Base-by-base conservation (phyloP, 2,797 vertebrate genomes). In the Alfaro cultratus region DNA sequence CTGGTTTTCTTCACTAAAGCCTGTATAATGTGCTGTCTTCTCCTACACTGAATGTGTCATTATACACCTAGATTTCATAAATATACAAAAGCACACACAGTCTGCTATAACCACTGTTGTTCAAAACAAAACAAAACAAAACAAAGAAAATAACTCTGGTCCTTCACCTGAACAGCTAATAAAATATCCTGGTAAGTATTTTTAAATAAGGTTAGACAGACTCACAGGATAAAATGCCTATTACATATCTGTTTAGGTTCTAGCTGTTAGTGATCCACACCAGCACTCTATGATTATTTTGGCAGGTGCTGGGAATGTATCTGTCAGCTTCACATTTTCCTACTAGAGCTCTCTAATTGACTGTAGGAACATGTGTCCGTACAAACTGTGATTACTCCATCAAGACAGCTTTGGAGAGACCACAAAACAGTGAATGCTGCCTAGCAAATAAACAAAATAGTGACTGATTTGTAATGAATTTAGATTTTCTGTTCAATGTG, bases 201-300 rank as follows among this genome's bases (percentile, higher is more conserved):
- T 80, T 39, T 39, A 53, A 64, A 77, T 70, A 64, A 71, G 43
- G 13, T 83, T 51, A 41, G 26, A 86, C 79, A 39, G 31, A 70
- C 62, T 83, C 74, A 75, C 7, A 53, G 43, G 29, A 78, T n/a
- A 78, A 83, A 83, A 83, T 79, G 21, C 68, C 47, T 82, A 73
- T 72, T 71, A 13, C 67, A 81, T 74, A 83, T 70, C 43, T 68
- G 55, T 36, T 41, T 1, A 51, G 31, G n/a, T 73, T 73, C 49
- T 49, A 80, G 43, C 49, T 60, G 81, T 31, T 74, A 21, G 60
- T 83, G 75, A 79, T 77, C 67, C 49, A 29, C 79, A 78, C 57
- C 80, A 84, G 49, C 72, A 57, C 39, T 2, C 72, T 34, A 53
- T 75, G 49, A 80, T 84, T 80, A 47, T 79, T 82, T 86, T 86